A percentile compares a stretch with the other conserved stretches of the same genome.
phyloP scores from a whole-genome alignment of 2,113 vertebrate genomes.

The Oncorhynchus nerka region DNA sequence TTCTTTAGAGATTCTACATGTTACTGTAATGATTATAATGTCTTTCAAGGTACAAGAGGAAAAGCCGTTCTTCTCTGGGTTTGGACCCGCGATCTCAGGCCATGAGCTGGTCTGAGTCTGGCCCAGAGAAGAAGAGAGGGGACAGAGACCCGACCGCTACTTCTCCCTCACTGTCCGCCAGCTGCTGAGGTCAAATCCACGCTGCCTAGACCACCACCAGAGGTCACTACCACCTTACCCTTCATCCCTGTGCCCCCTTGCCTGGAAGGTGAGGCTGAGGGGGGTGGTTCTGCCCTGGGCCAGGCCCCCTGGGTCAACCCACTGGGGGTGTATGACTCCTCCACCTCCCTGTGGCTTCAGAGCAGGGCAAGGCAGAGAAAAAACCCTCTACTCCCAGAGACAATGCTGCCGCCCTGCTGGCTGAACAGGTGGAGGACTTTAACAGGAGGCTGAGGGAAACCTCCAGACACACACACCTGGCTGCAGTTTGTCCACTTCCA shows the following conservation, averaged over 20 bases:
- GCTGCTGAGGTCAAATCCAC: conserved; percentile 57
- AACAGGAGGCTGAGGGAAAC: conserved; percentile 88
- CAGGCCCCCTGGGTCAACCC: conserved; percentile 74
- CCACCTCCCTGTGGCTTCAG: conserved; percentile 86
- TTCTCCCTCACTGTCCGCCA: conserved; percentile 74
- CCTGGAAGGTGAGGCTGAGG: conserved; percentile 49
- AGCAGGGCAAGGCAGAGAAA: conserved; percentile 44
- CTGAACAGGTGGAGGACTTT: conserved; percentile 84
- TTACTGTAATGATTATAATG: neutral
- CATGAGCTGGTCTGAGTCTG: conserved; percentile 79
- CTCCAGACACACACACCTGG: conserved; percentile 86
- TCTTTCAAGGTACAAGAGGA: conserved; percentile 84
- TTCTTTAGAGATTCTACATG: too few species aligned
- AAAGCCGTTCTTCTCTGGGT: conserved; percentile 84
- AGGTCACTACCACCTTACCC: neutral
- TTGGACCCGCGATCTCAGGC: conserved; percentile 79
- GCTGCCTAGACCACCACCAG: conserved; percentile 18
- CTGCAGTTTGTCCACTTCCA: conserved; percentile 90
- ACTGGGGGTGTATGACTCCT: conserved; percentile 87
- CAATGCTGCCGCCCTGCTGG: conserved; percentile 22
- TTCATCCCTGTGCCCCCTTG: conserved; percentile 73
- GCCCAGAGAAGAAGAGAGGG: conserved; percentile 66
- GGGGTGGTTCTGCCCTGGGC: neutral
- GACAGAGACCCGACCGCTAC: conserved; percentile 76
- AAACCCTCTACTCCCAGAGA: conserved; percentile 16